phyloP scores from a whole-genome alignment of 2,113 vertebrate genomes.

The Daubentonia madagascariensis region DNA sequence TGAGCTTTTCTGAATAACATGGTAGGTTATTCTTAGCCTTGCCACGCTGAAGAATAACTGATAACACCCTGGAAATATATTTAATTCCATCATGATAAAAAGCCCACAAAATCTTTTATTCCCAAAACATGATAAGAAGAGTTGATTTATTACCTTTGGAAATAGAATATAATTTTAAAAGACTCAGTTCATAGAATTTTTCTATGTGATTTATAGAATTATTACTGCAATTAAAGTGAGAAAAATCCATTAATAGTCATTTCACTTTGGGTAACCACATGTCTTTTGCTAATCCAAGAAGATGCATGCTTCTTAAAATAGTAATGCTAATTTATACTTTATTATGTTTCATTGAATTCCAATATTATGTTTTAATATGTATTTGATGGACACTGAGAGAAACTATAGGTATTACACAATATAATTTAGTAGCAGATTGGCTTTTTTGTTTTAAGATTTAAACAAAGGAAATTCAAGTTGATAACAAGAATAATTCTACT shows the following conservation, averaged over 20 bases:
- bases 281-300: background rate
- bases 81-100: background rate
- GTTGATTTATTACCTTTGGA: background rate
- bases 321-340: background rate
- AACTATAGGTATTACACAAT: background rate
- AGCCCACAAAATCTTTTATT: background rate
- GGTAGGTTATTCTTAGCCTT: background rate
- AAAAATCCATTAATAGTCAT: background rate
- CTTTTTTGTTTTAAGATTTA: slow-evolving; percentile 2
- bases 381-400: background rate
- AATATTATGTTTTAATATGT: background rate
- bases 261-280: background rate
- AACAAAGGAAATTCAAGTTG: background rate
- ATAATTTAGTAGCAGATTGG: background rate
- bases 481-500: background rate
- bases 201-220: background rate
- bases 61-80: background rate
- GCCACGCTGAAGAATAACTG: background rate
- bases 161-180: background rate
- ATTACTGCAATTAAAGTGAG: background rate
- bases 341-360: background rate
- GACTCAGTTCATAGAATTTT: background rate
- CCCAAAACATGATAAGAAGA: background rate
- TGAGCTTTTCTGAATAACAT: background rate
- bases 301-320: background rate